A percentile compares a stretch with the other conserved stretches of the same genome.
Conservation (phyloP, 1,140 invertebrate genomes). For the Drosophila parabipectinata region DNA sequence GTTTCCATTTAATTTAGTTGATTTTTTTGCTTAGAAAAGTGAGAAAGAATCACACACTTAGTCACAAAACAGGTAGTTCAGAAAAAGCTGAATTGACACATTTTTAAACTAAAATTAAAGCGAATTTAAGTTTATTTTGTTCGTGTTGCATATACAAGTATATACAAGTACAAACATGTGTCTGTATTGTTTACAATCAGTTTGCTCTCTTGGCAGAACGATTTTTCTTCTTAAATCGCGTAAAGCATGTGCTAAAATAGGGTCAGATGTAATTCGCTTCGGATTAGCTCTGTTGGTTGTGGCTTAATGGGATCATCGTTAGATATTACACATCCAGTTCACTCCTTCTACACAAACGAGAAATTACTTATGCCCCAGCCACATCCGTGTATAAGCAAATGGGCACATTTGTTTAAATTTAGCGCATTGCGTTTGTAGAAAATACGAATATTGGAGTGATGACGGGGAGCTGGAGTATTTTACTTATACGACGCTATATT, state of each 20-base stretch:
- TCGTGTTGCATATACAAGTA: slow-evolving; percentile 15
- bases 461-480: slow-evolving; percentile 5
- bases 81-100: slow-evolving; percentile 16
- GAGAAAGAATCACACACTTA: background rate
- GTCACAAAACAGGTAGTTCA: background rate
- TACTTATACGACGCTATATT: slow-evolving; percentile 7
- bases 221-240: slow-evolving; percentile 15
- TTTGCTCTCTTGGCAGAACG: slow-evolving; percentile 1
- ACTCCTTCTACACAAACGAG: slow-evolving; percentile 15
- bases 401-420: slow-evolving; percentile 68
- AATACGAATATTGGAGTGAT: slow-evolving; percentile 42
- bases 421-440: slow-evolving; percentile 73
- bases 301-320: slow-evolving; percentile 5
- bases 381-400: slow-evolving; percentile 46
- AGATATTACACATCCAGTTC: slow-evolving; percentile 7
- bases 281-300: background rate
- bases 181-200: slow-evolving; percentile 35
- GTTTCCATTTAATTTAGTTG: slow-evolving; percentile 5
- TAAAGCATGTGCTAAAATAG: slow-evolving; percentile 28
- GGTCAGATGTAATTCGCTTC: slow-evolving; percentile 18
- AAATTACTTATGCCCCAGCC: background rate
- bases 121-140: slow-evolving; percentile 24
- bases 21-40: background rate
- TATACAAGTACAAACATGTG: slow-evolving; percentile 15
- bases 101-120: slow-evolving; percentile 29